A percentile compares a stretch with the other conserved stretches of the same genome.
Evolutionary conservation across 2,888 invertebrate species (phyloP).

Genomic region (Pachydiplax longipennis): DNA sequence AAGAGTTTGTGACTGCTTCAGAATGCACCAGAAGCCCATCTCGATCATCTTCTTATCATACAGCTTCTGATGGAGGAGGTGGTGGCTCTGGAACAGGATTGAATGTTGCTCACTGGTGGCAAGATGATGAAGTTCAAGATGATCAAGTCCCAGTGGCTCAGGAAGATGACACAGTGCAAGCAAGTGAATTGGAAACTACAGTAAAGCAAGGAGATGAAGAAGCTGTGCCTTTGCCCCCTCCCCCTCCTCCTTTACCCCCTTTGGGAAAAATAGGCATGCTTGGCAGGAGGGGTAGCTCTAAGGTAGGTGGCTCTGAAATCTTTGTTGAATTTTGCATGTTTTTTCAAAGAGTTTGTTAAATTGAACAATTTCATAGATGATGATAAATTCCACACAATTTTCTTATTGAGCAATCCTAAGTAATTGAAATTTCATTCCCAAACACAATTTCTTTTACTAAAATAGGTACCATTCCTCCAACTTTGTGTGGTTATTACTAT

Average conservation of each 20-base stretch:
- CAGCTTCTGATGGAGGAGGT: slow-evolving; percentile 70
- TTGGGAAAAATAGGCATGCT: slow-evolving; percentile 20
- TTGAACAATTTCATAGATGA: no score
- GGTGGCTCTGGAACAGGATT: slow-evolving; percentile 61
- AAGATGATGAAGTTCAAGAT: slow-evolving; percentile 19
- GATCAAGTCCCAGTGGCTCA: background rate
- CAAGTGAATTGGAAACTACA: slow-evolving; percentile 11
- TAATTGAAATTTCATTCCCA: no score
- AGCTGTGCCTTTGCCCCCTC: background rate
- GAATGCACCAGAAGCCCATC: slow-evolving; percentile 72
- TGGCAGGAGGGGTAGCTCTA: slow-evolving; percentile 9
- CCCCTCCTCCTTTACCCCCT: slow-evolving; percentile 14
- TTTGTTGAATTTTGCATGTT: no score
- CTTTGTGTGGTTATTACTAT: no score
- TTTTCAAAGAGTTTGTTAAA: no score
- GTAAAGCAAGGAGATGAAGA: slow-evolving; percentile 29
- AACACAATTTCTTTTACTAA: no score
- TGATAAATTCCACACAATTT: no score
- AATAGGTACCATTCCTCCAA: no score
- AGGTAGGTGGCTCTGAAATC: background rate
- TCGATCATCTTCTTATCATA: slow-evolving; percentile 73
- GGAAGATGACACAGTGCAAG: background rate
- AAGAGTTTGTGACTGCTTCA: slow-evolving; percentile 73
- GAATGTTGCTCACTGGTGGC: slow-evolving; percentile 58
- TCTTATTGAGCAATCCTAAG: no score